Base-by-base conservation (phyloP, 2,113 vertebrate species). In the Epinephelus cyanopodus region DNA sequence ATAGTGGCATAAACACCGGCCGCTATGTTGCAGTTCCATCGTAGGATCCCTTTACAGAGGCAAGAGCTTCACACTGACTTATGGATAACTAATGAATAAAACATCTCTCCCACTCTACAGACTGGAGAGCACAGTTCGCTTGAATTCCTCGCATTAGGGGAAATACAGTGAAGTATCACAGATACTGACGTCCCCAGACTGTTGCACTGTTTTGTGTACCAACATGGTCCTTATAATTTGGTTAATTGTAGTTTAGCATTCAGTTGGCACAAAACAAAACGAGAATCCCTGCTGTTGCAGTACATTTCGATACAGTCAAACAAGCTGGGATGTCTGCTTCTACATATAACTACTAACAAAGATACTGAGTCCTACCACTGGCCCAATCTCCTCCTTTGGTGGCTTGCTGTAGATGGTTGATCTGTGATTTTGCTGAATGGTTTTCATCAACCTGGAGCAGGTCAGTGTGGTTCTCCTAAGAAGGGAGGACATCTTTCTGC, bases 381-480 rank as follows among this genome's bases (percentile, higher is more conserved):
- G 86, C 47, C 95, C 95, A 19, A 95, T 94, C 71, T 92, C 94
- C 10, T 91, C 90, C 82, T 96, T 87, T 0, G 95, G 87, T 4
- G 96, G 94, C 47, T 94, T 96, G 90, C 93, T 95, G 86, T 88
- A 90, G 82, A 96, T 86, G 61, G 69, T 88, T 81, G 89, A 85
- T 29, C 73, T 85, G 25, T 89, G 82, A 60, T 79, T 72, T 62
- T 81, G 87, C 56, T 84, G 79, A 69, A 85, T 42, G 17, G 60
- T 19, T 79, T 86, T 82, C 52, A 70, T 56, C 45, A 74, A 7
- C 29, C 66, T 61, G 25, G 76, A 77, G 47, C 37, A 61, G 33
- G 48, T 78, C 65, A 80, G 14, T 15, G 48, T 39, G 11, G 81
- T 60, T 68, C 82, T 86, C 27, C 78, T 87, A 10, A 93, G 73